A percentile compares a stretch with the other conserved stretches of the same genome.
Conservation (phyloP, 2,113 vertebrate species). For the Ctenomys sociabilis region DNA sequence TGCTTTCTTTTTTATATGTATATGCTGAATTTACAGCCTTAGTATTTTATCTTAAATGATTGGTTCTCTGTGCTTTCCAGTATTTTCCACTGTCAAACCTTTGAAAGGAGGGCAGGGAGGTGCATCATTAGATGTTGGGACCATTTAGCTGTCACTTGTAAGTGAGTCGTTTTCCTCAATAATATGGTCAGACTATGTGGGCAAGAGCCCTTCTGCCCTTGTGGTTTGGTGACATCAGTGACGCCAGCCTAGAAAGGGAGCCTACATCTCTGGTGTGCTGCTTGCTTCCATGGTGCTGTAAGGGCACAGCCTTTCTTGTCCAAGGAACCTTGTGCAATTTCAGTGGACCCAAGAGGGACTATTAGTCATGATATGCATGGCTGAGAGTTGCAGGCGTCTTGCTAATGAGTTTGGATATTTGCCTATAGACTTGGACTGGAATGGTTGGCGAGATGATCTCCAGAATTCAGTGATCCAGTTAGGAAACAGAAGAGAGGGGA, state of each 20-base stretch:
- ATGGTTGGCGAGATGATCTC: neutral
- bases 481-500: neutral
- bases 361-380: neutral
- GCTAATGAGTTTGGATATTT: neutral
- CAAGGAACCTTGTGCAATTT: neutral
- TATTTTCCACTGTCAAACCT: neutral
- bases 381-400: neutral
- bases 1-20: neutral
- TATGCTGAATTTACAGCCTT: neutral
- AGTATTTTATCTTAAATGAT: neutral
- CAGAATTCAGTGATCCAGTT: neutral
- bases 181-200: neutral
- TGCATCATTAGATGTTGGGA: neutral
- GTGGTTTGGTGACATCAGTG: neutral
- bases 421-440: neutral
- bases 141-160: neutral
- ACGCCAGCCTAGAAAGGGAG: neutral
- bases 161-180: neutral
- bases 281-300: neutral
- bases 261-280: rapidly evolving
- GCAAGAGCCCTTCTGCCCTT: neutral
- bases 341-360: neutral
- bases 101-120: neutral
- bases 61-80: neutral
- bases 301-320: neutral